Conservation (phyloP, 2,888 invertebrate species). For the Platycheirus rosarum region DNA sequence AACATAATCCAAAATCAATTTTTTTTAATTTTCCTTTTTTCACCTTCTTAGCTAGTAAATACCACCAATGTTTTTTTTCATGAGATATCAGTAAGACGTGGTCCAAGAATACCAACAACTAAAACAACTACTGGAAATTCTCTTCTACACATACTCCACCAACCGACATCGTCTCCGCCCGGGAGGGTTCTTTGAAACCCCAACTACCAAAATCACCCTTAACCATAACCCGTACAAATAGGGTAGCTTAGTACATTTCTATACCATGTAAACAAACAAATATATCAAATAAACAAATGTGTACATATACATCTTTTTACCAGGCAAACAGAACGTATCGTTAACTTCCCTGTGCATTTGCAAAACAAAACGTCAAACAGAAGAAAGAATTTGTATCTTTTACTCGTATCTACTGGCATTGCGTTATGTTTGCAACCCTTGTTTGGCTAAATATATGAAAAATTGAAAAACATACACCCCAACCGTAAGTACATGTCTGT, state of each 20-base stretch:
- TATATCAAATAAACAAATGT: conserved; percentile 50
- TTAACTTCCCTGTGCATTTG: conserved; percentile 20
- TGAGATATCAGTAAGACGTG: no score
- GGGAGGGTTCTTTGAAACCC: background rate
- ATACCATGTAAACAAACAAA: conserved; percentile 27
- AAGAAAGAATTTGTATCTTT: background rate
- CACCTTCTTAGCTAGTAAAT: no score
- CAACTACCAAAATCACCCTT: background rate
- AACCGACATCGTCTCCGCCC: no score
- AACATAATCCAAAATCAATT: no score
- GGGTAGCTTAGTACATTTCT: conserved; percentile 3
- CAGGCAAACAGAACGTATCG: conserved; percentile 54
- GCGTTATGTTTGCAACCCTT: conserved; percentile 47
- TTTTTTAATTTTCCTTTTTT: no score
- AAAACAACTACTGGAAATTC: background rate
- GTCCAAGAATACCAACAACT: no score
- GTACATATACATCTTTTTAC: conserved; percentile 60
- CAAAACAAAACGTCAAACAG: conserved; percentile 30
- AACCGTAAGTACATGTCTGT: background rate
- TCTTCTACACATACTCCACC: no score
- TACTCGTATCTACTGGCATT: background rate
- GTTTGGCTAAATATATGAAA: conserved; percentile 43
- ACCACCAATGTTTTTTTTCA: no score
- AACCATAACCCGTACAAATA: background rate
- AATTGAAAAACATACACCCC: conserved; percentile 11